These are phyloP conservation scores for Orthonyx spaldingii DNA, from an alignment of 2,113 vertebrate species.

Conservation along the genomic window DNA sequence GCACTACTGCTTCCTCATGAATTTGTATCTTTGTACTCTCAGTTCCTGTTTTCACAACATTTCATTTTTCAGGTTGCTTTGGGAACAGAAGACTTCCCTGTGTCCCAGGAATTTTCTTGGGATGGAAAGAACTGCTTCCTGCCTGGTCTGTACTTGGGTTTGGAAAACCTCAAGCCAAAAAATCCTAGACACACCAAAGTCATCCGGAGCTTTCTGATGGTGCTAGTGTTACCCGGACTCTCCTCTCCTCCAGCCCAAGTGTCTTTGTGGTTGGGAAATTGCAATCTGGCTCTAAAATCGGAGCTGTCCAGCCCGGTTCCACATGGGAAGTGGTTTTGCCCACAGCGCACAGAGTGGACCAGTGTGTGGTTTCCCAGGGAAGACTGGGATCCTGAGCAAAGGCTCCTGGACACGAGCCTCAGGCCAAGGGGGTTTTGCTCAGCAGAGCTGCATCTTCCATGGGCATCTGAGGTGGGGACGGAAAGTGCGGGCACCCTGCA, in stretches of 20 bases:
- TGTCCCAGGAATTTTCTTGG: neutral
- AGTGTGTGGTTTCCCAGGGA: neutral
- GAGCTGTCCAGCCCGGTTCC: neutral
- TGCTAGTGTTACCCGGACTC: neutral
- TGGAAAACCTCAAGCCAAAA: neutral
- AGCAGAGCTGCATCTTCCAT: neutral
- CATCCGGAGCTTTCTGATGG: neutral
- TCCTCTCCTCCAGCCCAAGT: neutral
- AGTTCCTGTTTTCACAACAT: neutral
- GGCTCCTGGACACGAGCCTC: neutral
- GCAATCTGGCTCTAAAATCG: neutral
- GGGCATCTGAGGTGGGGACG: neutral
- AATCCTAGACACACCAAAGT: constrained; percentile 13
- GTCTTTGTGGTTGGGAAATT: constrained; percentile 26
- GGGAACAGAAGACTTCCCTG: neutral
- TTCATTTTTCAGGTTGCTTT: neutral
- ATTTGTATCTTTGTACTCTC: neutral
- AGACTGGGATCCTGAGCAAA: neutral
- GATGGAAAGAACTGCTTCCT: neutral
- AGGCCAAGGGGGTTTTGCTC: neutral
- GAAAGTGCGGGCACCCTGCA: neutral
- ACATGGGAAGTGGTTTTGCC: constrained; percentile 43
- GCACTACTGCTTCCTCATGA: neutral
- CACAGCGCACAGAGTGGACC: neutral
- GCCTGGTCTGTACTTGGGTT: neutral